A percentile compares a stretch with the other conserved stretches of the same genome.
phyloP scores from a whole-genome alignment of 2,888 invertebrate genomes.

The Drosophila leonis region DNA sequence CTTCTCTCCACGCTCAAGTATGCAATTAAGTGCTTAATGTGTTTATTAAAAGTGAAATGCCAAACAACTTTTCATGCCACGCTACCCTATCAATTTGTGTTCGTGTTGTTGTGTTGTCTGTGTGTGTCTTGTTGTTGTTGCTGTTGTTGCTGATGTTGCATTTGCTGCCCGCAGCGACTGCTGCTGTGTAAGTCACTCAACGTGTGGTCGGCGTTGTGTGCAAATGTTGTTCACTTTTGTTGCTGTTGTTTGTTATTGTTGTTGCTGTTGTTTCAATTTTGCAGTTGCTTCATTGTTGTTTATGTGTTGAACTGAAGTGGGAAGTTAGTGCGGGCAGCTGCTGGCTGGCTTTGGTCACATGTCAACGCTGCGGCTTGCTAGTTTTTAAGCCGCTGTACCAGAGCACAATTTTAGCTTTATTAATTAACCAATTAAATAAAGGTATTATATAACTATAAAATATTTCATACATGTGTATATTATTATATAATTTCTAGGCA shows the following conservation, averaged over 20 bases:
- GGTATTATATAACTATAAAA: background rate
- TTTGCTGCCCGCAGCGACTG: constrained; percentile 24
- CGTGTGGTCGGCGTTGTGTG: constrained; percentile 42
- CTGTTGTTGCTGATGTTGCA: constrained; percentile 13
- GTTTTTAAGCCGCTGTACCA: background rate
- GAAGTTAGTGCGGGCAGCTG: background rate
- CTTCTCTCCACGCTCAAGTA: constrained; percentile 43
- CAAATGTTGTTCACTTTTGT: constrained; percentile 60
- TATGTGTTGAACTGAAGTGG: background rate
- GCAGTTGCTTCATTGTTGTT: constrained; percentile 20
- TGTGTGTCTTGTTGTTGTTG: constrained; percentile 7
- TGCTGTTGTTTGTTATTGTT: constrained; percentile 22
- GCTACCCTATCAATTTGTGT: constrained; percentile 39
- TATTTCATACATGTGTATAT: no score
- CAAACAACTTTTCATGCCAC: constrained; percentile 58
- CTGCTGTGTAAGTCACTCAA: constrained; percentile 50
- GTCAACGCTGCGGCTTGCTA: constrained; percentile 31
- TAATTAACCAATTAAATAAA: background rate
- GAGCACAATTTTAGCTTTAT: background rate
- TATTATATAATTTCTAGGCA: no score
- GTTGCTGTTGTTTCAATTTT: constrained; percentile 15
- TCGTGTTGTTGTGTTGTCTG: constrained; percentile 14
- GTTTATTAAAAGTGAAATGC: constrained; percentile 75
- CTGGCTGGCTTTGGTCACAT: constrained; percentile 15
- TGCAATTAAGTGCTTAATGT: constrained; percentile 72